Conservation (phyloP, 2,113 vertebrate species). For the Caranx ignobilis region DNA sequence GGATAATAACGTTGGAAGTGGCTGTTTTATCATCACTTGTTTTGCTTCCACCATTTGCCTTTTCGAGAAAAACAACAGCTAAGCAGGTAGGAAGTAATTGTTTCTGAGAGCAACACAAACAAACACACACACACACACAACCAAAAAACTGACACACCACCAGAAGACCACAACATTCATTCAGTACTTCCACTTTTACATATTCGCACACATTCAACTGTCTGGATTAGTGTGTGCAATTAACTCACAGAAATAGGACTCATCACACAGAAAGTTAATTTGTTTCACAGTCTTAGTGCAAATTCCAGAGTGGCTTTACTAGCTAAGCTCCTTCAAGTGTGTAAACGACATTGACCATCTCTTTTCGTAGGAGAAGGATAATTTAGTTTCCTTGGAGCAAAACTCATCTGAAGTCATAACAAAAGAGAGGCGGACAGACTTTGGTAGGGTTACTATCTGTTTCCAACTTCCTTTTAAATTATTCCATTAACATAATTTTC, state of each 20-base stretch:
- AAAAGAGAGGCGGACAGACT: conserved; percentile 70
- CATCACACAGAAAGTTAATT: conserved; percentile 66
- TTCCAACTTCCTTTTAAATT: conserved; percentile 80
- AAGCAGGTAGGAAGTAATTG: conserved; percentile 27
- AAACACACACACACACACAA: neutral
- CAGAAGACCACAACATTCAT: neutral
- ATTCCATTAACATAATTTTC: conserved; percentile 84
- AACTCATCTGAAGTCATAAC: conserved; percentile 75
- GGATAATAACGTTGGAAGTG: conserved; percentile 1
- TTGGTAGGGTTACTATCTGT: conserved; percentile 74
- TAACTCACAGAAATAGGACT: conserved; percentile 59
- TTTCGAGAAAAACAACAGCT: conserved; percentile 33
- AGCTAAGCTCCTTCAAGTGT: conserved; percentile 66
- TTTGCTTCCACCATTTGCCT: neutral
- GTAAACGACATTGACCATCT: conserved; percentile 71
- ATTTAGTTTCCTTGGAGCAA: conserved; percentile 81
- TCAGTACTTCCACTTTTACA: neutral
- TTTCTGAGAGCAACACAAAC: conserved; percentile 1
- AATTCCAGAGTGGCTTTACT: conserved; percentile 56
- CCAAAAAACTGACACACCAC: conserved; percentile 12
- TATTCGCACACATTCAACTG: conserved; percentile 38
- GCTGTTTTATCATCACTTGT: conserved; percentile 13
- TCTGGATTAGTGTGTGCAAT: conserved; percentile 57
- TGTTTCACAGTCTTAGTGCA: conserved; percentile 63
- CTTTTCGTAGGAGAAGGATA: conserved; percentile 67